Evolutionary conservation across 2,113 vertebrate species (phyloP), one percentile per base, ranked within the genome.

Genomic region (Callospermophilus lateralis): DNA sequence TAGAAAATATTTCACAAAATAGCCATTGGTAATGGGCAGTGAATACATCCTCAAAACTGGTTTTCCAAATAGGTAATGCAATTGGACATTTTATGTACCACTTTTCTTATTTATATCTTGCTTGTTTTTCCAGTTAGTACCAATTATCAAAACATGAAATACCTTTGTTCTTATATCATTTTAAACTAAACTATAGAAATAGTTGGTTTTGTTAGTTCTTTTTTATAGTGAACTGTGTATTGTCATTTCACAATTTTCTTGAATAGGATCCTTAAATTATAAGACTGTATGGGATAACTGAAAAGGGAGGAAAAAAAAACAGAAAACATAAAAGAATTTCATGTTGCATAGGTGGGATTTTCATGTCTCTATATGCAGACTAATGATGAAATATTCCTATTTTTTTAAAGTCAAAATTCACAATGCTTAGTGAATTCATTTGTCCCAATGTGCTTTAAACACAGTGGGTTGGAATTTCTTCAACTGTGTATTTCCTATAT

Each of bases 101-200:
- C 30, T 15, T 30, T 16, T 32, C 8, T 91, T 76, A 30, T 7
- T 76, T 24, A 28, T 1, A 37, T 58, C 28, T 55, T 68, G 26
- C 72, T 86, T 89, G 24, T 67, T 65, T 90, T 83, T 76, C 17
- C 92, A 20, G 45, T 32, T 80, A 67, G 37, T 67, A 6, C 45
- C 76, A 65, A 30, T 32, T 39, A 34, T 67, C 55, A 93, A 51
- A 83, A 61, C 37, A 32, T 61, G 65, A 93, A 55, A 45, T 24
- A 37, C n/a, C 34, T 45, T 81, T 96, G 13, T 53, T 77, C 86
- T 93, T 86, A 80, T 19, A 73, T 78, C 48, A 74, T 93, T 95
- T 89, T 37, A 65, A 84, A 96, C n/a, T 89, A 70, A 89, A 78
- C 89, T 32, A 32, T 26, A 42, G n/a, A 8, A 63, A 32, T 24